Evolutionary conservation across 1,140 invertebrate species (phyloP).

Genomic region (Trichogramma pretiosum): DNA sequence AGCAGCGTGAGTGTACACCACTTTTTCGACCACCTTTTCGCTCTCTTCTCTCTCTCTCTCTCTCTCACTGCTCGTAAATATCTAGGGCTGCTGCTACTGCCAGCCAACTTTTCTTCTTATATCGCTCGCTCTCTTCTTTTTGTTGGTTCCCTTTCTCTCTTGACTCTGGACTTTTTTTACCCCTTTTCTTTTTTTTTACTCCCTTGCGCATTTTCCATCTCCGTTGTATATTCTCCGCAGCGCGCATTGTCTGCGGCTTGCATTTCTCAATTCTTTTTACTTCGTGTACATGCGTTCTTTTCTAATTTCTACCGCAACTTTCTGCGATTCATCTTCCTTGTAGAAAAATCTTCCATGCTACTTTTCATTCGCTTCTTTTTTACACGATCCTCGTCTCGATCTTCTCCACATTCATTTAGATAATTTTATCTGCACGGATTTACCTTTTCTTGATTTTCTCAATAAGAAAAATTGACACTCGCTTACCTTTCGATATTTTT

Average conservation of each 20-base stretch:
- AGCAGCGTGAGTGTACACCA: constrained; percentile 4
- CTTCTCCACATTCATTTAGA: no score
- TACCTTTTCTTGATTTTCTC: no score
- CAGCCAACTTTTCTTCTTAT: not conserved
- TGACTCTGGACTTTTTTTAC: not conserved
- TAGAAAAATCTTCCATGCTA: not conserved
- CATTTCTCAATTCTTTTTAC: constrained; percentile 10
- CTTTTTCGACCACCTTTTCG: constrained; percentile 6
- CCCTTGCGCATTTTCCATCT: constrained; percentile 2
- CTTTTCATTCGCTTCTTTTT: not conserved
- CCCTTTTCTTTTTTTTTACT: constrained; percentile 1
- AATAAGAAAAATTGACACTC: no score
- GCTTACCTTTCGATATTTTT: no score
- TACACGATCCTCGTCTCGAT: no score
- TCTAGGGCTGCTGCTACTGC: not conserved
- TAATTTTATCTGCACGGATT: no score
- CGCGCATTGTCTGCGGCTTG: constrained; percentile 3
- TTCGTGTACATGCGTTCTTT: not conserved
- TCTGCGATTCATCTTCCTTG: not conserved
- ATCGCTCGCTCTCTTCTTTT: not conserved
- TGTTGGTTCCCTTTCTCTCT: not conserved
- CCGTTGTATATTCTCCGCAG: not conserved
- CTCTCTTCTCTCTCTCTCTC: not conserved
- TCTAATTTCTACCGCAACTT: constrained; percentile 1
- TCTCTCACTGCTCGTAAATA: not conserved